phyloP scores from a whole-genome alignment of 2,797 vertebrate genomes.

The Syndactyla subalaris region DNA sequence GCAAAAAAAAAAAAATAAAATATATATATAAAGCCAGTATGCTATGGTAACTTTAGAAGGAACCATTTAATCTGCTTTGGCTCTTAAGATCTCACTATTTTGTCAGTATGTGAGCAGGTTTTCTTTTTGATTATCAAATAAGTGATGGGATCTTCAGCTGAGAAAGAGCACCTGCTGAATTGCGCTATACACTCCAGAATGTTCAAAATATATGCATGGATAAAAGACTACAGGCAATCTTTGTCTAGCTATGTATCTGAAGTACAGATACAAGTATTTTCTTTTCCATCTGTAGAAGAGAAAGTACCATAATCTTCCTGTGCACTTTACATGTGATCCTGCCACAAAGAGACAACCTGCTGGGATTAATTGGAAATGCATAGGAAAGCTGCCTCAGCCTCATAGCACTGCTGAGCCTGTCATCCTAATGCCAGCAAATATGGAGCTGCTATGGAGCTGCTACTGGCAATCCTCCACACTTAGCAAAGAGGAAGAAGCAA shows the following conservation, averaged over 20 bases:
- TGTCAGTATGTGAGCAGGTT: not conserved
- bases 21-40: not conserved
- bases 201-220: not conserved
- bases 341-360: conserved; percentile 20
- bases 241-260: not conserved
- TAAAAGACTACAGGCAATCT: not conserved
- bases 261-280: not conserved
- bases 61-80: not conserved
- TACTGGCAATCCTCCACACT: not conserved
- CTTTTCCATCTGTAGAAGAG: not conserved
- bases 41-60: not conserved
- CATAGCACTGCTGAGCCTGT: conserved; percentile 1
- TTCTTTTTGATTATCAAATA: not conserved
- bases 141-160: not conserved
- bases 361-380: conserved; percentile 51
- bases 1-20: not conserved
- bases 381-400: conserved; percentile 11
- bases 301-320: not conserved
- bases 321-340: not conserved
- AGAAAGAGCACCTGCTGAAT: not conserved
- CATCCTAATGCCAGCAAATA: not conserved
- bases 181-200: not conserved
- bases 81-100: not conserved
- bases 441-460: not conserved
- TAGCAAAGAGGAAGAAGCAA: not conserved